These are phyloP conservation scores for Gallinago paraguaiae DNA, from an alignment of 2,113 vertebrate species.

Conservation along the genomic window DNA sequence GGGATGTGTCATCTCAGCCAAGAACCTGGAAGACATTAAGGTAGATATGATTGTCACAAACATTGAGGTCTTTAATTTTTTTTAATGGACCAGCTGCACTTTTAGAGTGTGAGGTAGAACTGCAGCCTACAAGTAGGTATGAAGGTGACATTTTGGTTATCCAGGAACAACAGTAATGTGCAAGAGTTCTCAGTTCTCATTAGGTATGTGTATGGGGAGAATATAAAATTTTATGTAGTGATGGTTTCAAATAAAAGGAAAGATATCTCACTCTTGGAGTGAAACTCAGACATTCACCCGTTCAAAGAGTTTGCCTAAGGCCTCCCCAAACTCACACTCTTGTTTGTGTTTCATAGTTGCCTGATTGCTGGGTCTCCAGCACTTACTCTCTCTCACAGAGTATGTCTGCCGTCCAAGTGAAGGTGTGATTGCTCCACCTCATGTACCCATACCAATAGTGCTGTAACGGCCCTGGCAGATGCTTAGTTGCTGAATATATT, in stretches of 20 bases:
- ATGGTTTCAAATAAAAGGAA: constrained; percentile 51
- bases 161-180: constrained; percentile 28
- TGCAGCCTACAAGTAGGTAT: background rate
- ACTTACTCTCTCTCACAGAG: background rate
- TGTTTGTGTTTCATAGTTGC: background rate
- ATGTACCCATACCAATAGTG: background rate
- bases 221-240: constrained; percentile 39
- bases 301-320: constrained; percentile 22
- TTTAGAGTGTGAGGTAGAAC: background rate
- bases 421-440: background rate
- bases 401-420: background rate
- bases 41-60: constrained; percentile 44
- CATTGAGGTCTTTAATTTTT: background rate
- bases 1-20: background rate
- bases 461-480: background rate
- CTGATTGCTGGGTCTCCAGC: background rate
- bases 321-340: background rate
- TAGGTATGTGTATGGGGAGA: background rate
- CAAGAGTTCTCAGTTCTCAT: constrained; percentile 12
- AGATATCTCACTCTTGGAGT: constrained; percentile 39
- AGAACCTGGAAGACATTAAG: constrained; percentile 60
- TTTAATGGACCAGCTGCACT: background rate
- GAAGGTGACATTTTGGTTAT: constrained; percentile 48
- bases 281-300: background rate
- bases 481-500: background rate